A percentile compares a stretch with the other conserved stretches of the same genome.
Evolutionary conservation across 2,113 vertebrate genomes (phyloP).

Genomic region (Syngnathus typhle): DNA sequence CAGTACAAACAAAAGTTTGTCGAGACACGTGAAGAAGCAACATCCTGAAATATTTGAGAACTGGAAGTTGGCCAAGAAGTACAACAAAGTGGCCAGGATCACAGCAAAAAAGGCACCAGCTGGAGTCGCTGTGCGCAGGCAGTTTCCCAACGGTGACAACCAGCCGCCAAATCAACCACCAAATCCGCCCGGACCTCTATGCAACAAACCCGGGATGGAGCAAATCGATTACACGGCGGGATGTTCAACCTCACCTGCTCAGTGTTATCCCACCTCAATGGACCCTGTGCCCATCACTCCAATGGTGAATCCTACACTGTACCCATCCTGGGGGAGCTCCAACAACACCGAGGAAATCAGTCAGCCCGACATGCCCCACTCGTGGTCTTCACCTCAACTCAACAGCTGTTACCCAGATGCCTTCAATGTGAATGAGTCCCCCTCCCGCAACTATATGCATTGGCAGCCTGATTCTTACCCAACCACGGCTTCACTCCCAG

Average conservation of each 20-base stretch:
- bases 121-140: conserved; percentile 64
- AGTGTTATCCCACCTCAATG: conserved; percentile 67
- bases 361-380: conserved; percentile 60
- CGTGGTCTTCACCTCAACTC: conserved; percentile 63
- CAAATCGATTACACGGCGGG: conserved; percentile 54
- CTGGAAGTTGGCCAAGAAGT: conserved; percentile 90
- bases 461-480: conserved; percentile 60
- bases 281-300: conserved; percentile 72
- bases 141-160: conserved; percentile 38
- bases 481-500: conserved; percentile 39
- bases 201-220: conserved; percentile 61
- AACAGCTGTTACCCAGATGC: conserved; percentile 65
- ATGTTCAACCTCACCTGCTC: conserved; percentile 51
- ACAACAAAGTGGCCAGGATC: conserved; percentile 81
- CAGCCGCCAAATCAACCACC: conserved; percentile 55
- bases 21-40: conserved; percentile 93
- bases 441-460: conserved; percentile 55
- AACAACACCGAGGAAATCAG: conserved; percentile 54
- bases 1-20: conserved; percentile 94
- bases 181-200: conserved; percentile 46
- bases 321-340: conserved; percentile 69
- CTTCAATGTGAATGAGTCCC: conserved; percentile 62
- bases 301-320: conserved; percentile 74
- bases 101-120: conserved; percentile 61
- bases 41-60: conserved; percentile 93